Evolutionary conservation across 1,140 invertebrate genomes (phyloP).

Genomic region (Gerris buenoi): DNA sequence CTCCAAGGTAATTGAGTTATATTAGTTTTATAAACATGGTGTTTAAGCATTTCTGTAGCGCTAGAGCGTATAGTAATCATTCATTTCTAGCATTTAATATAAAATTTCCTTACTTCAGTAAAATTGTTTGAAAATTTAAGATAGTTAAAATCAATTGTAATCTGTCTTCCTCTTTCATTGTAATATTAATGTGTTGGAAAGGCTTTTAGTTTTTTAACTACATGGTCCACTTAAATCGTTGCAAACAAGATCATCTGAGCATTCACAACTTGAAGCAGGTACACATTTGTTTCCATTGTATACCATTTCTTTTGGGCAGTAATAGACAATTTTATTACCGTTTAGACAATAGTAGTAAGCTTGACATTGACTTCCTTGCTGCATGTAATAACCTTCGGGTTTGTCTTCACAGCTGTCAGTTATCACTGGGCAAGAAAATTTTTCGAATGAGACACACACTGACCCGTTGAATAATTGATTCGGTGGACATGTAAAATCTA

Average conservation of each 20-base stretch:
- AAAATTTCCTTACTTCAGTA: too few relatives aligned
- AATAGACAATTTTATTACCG: not conserved
- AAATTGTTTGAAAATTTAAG: too few relatives aligned
- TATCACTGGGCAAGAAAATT: not conserved
- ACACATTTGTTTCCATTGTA: not conserved
- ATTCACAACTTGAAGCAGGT: not conserved
- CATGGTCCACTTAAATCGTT: not conserved
- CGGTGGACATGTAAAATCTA: not conserved
- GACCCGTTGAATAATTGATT: not conserved
- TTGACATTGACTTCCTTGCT: not conserved
- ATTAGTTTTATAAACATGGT: too few relatives aligned
- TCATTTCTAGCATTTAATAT: too few relatives aligned
- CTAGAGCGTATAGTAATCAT: too few relatives aligned
- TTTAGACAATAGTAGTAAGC: not conserved
- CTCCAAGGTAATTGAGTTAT: too few relatives aligned
- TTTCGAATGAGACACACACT: not conserved
- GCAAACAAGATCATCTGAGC: not conserved
- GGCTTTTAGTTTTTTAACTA: too few relatives aligned
- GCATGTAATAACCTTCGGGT: not conserved
- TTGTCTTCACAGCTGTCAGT: not conserved
- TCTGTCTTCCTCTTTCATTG: too few relatives aligned
- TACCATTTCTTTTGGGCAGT: not conserved
- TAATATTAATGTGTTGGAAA: too few relatives aligned
- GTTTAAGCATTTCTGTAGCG: too few relatives aligned
- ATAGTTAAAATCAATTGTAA: too few relatives aligned